Base-by-base conservation (phyloP, 2,888 invertebrate genomes). In the Pyrgus malvae region DNA sequence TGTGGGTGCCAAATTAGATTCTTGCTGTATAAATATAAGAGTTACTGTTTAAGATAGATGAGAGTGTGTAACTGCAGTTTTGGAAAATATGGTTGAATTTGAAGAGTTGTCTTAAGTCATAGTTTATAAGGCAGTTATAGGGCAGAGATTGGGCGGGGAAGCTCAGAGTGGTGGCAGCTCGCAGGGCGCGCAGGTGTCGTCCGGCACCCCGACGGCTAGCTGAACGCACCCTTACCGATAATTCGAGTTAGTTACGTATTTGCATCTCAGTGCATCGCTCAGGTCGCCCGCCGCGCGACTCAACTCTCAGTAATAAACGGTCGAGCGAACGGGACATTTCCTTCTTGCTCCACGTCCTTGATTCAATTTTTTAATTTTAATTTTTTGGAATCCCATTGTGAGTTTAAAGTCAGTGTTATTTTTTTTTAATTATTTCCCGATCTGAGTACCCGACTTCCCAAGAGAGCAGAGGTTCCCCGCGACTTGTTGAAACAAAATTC, bases 211-310 rank as follows among this genome's bases (percentile, higher is more conserved):
- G n/a, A 5, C 31, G 2, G 37, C 17, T 5, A 19, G 29, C 45
- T 45, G 54, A 35, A 54, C 45, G 49, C 42, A 46, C 45, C 57
- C 57, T 45, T 41, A 57, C 21, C 48, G 48, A 49, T 54, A 45
- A 40, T 49, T 45, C 35, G 44, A 44, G 48, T 54, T 57, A 57
- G 57, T 57, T 57, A 31, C 33, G 21, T 45, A 38, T 46, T 48
- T 50, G 58, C 58, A 48, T 38, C 44, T 19, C 45, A 27, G n/a
- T 55, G 58, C 58, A 51, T 11, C 55, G 11, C 25, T 21, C 23
- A 17, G 29, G 29, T 38, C 23, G 11, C 8, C 7, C 31, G 50
- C n/a, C 33, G 25, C 31, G 14, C 29, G 14, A 21, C 11, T 31
- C 8, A 27, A 1, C 11, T 1, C 27, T 37, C 25, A 38, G 16